phyloP scores from a whole-genome alignment of 1,140 invertebrate genomes.

The Eumaeus atala region DNA sequence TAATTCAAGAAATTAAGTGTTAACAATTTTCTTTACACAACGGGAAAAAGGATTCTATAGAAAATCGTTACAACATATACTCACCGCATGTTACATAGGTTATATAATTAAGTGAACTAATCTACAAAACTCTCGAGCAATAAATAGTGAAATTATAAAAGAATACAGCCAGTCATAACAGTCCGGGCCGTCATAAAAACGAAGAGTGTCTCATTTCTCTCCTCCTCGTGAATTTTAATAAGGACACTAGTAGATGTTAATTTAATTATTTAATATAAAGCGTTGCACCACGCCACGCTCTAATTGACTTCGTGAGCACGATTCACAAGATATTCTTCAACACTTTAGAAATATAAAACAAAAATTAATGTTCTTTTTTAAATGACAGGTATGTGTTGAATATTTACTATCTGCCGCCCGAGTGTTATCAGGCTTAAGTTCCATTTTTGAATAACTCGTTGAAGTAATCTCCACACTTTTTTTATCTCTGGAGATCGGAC shows the following conservation, averaged over 20 bases:
- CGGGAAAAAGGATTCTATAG: too few relatives aligned
- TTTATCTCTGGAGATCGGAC: too few relatives aligned
- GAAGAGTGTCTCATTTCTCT: constrained; percentile 24
- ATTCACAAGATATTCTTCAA: constrained; percentile 19
- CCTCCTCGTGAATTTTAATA: constrained; percentile 43
- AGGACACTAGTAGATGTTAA: constrained; percentile 38
- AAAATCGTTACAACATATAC: too few relatives aligned
- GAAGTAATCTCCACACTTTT: too few relatives aligned
- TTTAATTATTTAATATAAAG: constrained; percentile 49
- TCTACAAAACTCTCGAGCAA: background rate
- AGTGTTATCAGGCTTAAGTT: background rate
- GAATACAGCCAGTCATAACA: constrained; percentile 14
- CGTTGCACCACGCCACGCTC: constrained; percentile 21
- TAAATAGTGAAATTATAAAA: constrained; percentile 7
- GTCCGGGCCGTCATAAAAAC: constrained; percentile 25
- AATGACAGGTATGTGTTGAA: constrained; percentile 7
- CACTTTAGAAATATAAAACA: constrained; percentile 21
- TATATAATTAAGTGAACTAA: background rate
- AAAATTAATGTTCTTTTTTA: constrained; percentile 18
- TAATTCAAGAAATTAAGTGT: too few relatives aligned
- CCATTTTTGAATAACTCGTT: too few relatives aligned
- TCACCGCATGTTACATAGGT: too few relatives aligned
- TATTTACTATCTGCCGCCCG: background rate
- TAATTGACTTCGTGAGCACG: constrained; percentile 26
- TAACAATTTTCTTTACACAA: too few relatives aligned